These are phyloP conservation scores for Parambassis ranga DNA, from an alignment of 2,797 vertebrate genomes.

Conservation along the genomic window DNA sequence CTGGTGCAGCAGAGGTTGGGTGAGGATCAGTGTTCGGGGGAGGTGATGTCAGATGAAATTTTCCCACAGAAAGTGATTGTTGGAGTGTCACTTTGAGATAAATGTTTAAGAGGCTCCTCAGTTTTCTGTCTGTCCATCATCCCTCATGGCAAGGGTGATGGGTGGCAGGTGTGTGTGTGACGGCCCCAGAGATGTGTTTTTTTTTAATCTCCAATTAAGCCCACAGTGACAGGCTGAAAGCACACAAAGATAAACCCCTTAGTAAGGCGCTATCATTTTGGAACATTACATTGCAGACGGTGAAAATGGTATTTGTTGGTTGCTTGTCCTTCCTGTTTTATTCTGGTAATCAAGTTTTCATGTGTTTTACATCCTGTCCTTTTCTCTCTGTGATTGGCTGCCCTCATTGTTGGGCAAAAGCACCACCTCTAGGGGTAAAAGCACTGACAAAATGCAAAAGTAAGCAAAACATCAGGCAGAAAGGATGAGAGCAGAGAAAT, in stretches of 20 bases:
- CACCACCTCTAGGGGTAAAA: too few relatives aligned
- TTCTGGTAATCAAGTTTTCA: too few relatives aligned
- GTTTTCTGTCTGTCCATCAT: slow-evolving; percentile 20
- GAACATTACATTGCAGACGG: background rate
- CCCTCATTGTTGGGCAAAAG: too few relatives aligned
- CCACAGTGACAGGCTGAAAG: background rate
- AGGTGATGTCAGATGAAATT: slow-evolving; percentile 49
- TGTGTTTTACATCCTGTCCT: too few relatives aligned
- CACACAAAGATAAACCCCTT: background rate
- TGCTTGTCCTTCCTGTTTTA: too few relatives aligned
- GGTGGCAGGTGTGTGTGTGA: slow-evolving; percentile 17
- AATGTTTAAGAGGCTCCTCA: slow-evolving; percentile 56
- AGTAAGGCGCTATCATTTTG: background rate
- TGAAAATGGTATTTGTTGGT: too few relatives aligned
- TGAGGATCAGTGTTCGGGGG: slow-evolving; percentile 30
- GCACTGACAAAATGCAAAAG: too few relatives aligned
- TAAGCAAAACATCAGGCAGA: too few relatives aligned
- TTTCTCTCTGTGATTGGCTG: too few relatives aligned
- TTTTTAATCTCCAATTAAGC: background rate
- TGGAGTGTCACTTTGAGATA: slow-evolving; percentile 47
- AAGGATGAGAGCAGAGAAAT: too few relatives aligned
- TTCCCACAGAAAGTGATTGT: slow-evolving; percentile 36
- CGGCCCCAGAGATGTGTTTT: background rate
- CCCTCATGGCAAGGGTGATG: background rate
- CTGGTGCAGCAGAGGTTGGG: slow-evolving; percentile 6